Evolutionary conservation across 2,888 invertebrate species (phyloP).

Genomic region (Julus scandinavius): DNA sequence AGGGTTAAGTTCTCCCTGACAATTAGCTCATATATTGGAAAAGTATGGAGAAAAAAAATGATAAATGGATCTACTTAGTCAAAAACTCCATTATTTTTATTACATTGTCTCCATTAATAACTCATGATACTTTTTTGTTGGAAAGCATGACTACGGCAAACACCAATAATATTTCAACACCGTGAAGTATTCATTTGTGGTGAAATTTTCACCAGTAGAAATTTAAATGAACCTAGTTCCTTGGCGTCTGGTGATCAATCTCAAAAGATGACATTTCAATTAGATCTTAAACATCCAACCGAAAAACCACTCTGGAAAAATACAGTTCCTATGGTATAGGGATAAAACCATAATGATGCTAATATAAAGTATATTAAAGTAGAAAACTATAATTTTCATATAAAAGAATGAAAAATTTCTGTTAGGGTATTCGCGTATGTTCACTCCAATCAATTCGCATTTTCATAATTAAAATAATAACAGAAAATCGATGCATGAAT

Average conservation of each 20-base stretch:
- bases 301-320: background rate
- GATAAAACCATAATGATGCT: background rate
- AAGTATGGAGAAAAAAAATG: background rate
- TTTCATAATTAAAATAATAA: too few relatives aligned
- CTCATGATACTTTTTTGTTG: background rate
- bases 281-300: background rate
- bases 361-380: too few relatives aligned
- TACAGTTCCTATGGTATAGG: background rate
- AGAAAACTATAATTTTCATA: too few relatives aligned
- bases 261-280: conserved; percentile 26
- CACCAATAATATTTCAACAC: background rate
- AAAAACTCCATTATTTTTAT: background rate
- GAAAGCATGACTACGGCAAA: background rate
- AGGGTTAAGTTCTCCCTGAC: background rate
- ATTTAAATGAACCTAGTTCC: conserved; percentile 24
- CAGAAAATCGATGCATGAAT: too few relatives aligned
- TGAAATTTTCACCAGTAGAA: background rate
- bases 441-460: too few relatives aligned
- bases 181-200: background rate
- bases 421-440: too few relatives aligned
- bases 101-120: conserved; percentile 2
- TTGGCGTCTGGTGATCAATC: background rate
- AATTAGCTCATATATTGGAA: background rate
- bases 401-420: too few relatives aligned
- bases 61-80: conserved; percentile 39